Evolutionary conservation across 2,888 invertebrate genomes (phyloP).

Genomic region (Hirtodrosophila duncani): DNA sequence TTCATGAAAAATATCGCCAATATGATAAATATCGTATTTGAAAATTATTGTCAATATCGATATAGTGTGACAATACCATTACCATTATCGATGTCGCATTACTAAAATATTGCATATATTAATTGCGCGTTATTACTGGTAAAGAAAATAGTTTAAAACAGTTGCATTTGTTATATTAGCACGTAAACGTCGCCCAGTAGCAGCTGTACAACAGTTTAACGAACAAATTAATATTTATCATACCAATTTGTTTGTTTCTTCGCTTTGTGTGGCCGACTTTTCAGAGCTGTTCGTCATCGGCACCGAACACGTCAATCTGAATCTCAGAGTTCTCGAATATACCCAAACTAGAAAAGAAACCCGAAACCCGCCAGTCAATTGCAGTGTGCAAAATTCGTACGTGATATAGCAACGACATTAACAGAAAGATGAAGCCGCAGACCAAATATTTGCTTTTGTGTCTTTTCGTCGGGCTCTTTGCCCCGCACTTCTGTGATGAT

Average conservation of each 20-base stretch:
- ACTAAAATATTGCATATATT: constrained; percentile 60
- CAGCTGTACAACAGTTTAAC: constrained; percentile 26
- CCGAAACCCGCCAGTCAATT: too few species aligned
- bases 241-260: constrained; percentile 23
- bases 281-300: constrained; percentile 11
- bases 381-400: constrained; percentile 26
- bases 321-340: constrained; percentile 21
- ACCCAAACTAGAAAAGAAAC: too few species aligned
- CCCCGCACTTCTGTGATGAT: constrained; percentile 36
- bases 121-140: constrained; percentile 59
- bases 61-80: too few species aligned
- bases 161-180: constrained; percentile 25
- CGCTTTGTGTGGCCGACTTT: background rate
- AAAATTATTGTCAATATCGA: too few species aligned
- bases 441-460: constrained; percentile 60
- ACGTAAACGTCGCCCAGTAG: constrained; percentile 5
- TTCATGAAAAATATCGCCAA: too few species aligned
- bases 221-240: too few species aligned
- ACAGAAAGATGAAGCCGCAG: constrained; percentile 67
- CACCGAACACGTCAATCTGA: constrained; percentile 29
- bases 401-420: constrained; percentile 18
- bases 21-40: too few species aligned
- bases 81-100: constrained; percentile 6
- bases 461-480: constrained; percentile 68
- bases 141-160: constrained; percentile 11